Evolutionary conservation across 2,888 invertebrate genomes (phyloP).

Genomic region (Sesia apiformis): DNA sequence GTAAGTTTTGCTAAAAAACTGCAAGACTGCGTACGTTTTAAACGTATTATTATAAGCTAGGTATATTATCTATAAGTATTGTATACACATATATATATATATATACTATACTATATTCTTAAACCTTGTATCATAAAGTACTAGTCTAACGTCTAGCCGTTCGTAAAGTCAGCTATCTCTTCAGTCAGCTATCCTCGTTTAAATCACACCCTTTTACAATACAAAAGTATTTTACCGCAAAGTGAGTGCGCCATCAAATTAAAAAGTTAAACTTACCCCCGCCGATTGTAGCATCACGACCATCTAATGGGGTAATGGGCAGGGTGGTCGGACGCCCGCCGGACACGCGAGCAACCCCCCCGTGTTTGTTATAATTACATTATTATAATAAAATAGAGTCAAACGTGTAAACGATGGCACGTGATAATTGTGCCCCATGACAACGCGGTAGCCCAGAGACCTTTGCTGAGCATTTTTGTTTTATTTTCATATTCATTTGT

Average conservation of each 20-base stretch:
- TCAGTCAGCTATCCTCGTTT: background rate
- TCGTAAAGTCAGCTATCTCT: too few relatives aligned
- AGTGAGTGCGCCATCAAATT: constrained; percentile 41
- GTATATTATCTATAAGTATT: too few relatives aligned
- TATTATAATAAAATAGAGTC: constrained; percentile 66
- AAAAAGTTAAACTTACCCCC: constrained; percentile 55
- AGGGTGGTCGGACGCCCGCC: constrained; percentile 25
- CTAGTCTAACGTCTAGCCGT: too few relatives aligned
- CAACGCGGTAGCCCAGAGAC: background rate
- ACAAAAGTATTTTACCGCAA: constrained; percentile 10
- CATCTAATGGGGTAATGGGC: constrained; percentile 65
- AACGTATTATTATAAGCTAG: too few relatives aligned
- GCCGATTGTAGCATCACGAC: constrained; percentile 36
- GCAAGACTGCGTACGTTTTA: too few relatives aligned
- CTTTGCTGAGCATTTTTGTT: too few relatives aligned
- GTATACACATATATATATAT: too few relatives aligned
- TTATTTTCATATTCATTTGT: too few relatives aligned
- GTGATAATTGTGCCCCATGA: constrained; percentile 28
- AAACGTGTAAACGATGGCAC: constrained; percentile 64
- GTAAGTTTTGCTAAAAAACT: too few relatives aligned
- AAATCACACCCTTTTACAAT: constrained; percentile 54
- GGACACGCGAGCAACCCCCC: constrained; percentile 45
- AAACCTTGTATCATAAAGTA: too few relatives aligned
- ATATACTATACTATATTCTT: too few relatives aligned
- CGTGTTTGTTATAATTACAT: constrained; percentile 55